Percentiles rank a stretch among this genome's conserved stretches.
These are phyloP conservation scores for Platysternon megacephalum DNA, from an alignment of 2,113 vertebrate genomes.

Conservation along the genomic window DNA sequence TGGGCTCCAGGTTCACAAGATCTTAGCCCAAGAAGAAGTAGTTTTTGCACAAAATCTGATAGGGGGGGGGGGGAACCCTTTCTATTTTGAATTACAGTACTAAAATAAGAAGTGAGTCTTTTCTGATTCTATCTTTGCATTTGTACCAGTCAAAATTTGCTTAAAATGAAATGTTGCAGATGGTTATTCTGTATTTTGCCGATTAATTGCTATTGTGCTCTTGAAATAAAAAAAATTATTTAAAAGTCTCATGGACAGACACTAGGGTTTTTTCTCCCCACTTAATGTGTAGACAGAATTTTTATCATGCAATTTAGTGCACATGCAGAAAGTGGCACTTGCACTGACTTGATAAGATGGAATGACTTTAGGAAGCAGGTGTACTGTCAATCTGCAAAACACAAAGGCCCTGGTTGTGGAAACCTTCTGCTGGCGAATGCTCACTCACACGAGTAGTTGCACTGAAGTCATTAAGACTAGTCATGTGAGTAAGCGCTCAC, in stretches of 20 bases:
- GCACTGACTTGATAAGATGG: not conserved
- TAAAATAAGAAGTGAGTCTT: conserved; percentile 43
- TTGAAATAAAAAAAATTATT: conserved; percentile 55
- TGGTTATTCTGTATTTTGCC: conserved; percentile 40
- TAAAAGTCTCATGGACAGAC: conserved; percentile 42
- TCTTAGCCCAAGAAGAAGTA: conserved; percentile 31
- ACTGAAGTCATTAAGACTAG: not conserved
- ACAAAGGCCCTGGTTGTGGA: not conserved
- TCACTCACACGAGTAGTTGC: not conserved
- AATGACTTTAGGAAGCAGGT: rapidly evolving
- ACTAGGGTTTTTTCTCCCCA: not conserved
- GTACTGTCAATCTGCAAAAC: not conserved
- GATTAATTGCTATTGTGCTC: conserved; percentile 61
- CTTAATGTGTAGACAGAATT: conserved; percentile 51
- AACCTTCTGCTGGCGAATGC: not conserved
- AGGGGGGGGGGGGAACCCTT: conserved; percentile 37
- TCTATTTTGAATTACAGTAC: conserved; percentile 49
- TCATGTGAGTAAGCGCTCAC: not conserved
- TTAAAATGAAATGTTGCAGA: conserved; percentile 56
- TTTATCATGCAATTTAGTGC: not conserved
- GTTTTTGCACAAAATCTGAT: conserved; percentile 61
- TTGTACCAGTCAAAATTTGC: conserved; percentile 35
- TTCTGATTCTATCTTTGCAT: conserved; percentile 51
- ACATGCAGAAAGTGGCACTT: conserved; percentile 13
- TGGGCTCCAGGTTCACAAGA: not conserved